Base-by-base conservation (phyloP, 2,888 invertebrate species). In the Clepsis dumicolana region DNA sequence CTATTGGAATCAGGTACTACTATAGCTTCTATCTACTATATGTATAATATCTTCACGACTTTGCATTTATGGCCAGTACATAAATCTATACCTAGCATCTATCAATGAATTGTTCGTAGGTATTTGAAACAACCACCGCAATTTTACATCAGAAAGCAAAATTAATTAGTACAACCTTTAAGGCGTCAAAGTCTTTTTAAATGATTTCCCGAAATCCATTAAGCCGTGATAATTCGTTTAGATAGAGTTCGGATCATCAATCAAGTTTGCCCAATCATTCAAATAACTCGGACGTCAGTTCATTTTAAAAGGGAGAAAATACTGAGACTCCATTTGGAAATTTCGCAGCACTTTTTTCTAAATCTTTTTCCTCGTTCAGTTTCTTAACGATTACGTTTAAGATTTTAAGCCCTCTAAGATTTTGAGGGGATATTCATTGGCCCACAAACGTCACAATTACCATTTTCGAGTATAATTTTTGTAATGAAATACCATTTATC, bases 401-500 rank as follows among this genome's bases (percentile, higher is more conserved):
- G n/a, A n/a, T n/a, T n/a, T n/a, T n/a, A n/a, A n/a, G n/a, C n/a
- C n/a, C n/a, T n/a, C n/a, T n/a, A n/a, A n/a, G n/a, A n/a, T n/a
- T n/a, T n/a, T n/a, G n/a, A n/a, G n/a, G n/a, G n/a, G n/a, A n/a
- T n/a, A n/a, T n/a, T n/a, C n/a, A n/a, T n/a, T n/a, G n/a, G n/a
- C n/a, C n/a, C n/a, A n/a, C n/a, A n/a, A n/a, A n/a, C n/a, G n/a
- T n/a, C n/a, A n/a, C n/a, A n/a, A n/a, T n/a, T n/a, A n/a, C n/a
- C n/a, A n/a, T n/a, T n/a, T n/a, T n/a, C n/a, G n/a, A n/a, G n/a
- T n/a, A n/a, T n/a, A n/a, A n/a, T n/a, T n/a, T 7, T 50, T 50
- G 14, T 52, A 38, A 50, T 35, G 35, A 62, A 62, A 56, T 32
- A 35, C 25, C 66, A 67, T 63, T 63, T 61, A 61, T 61, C 52